Evolutionary conservation across 2,113 vertebrate species (phyloP).

Genomic region (Serranochromis macrocephalus): DNA sequence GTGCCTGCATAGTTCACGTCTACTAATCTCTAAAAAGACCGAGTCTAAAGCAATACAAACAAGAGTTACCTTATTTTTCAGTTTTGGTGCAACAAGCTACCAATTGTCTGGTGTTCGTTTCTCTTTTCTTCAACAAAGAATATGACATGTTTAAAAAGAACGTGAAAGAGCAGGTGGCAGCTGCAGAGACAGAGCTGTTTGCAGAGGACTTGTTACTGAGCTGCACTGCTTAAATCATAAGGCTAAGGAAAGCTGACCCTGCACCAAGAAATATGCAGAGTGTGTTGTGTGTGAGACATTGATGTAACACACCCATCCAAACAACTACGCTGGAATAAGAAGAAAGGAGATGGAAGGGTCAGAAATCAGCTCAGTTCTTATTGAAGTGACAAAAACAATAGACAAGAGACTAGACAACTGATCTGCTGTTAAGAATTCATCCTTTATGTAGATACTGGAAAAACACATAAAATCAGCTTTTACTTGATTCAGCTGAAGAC

Average conservation of each 20-base stretch:
- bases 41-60: background rate
- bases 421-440: background rate
- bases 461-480: background rate
- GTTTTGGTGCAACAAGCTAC: background rate
- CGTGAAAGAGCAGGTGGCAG: background rate
- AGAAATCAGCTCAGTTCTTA: background rate
- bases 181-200: background rate
- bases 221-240: constrained; percentile 5
- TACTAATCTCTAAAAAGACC: background rate
- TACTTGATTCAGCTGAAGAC: background rate
- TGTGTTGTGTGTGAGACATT: constrained; percentile 1
- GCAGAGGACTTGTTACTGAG: constrained; percentile 10
- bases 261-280: constrained; percentile 5
- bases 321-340: background rate
- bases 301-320: constrained; percentile 29
- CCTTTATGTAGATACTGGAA: background rate
- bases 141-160: background rate
- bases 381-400: background rate
- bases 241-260: background rate
- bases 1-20: background rate
- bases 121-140: background rate
- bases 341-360: background rate
- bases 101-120: background rate
- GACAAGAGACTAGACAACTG: background rate
- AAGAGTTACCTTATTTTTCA: background rate